These are phyloP conservation scores for Sympetrum striolatum DNA, from an alignment of 2,888 invertebrate genomes.

Conservation along the genomic window DNA sequence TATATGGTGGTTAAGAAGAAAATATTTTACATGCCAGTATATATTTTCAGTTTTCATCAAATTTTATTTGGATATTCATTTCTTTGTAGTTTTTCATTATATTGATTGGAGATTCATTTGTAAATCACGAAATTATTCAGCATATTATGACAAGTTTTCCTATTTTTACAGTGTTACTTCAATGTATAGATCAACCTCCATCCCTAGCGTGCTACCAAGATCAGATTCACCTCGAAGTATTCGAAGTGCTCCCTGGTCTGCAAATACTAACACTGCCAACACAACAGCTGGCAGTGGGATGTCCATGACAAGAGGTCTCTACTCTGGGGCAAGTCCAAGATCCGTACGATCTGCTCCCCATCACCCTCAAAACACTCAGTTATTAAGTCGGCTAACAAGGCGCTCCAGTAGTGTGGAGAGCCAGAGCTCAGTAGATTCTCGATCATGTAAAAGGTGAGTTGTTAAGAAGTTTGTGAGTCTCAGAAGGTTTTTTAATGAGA, in stretches of 20 bases:
- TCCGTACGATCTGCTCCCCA: slow-evolving; percentile 76
- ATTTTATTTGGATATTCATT: not conserved
- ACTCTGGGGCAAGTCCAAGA: slow-evolving; percentile 77
- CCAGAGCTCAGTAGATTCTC: slow-evolving; percentile 86
- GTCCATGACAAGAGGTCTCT: slow-evolving; percentile 66
- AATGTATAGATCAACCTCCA: slow-evolving; percentile 53
- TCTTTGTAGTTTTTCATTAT: not conserved
- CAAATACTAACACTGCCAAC: slow-evolving; percentile 60
- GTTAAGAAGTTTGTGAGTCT: not conserved
- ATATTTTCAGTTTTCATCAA: too few relatives aligned
- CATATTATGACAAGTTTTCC: too few relatives aligned
- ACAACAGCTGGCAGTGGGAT: slow-evolving; percentile 4
- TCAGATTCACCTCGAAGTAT: slow-evolving; percentile 73
- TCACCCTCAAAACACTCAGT: slow-evolving; percentile 48
- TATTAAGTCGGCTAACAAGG: slow-evolving; percentile 56
- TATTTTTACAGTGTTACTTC: slow-evolving; percentile 3
- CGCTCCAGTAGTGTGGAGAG: slow-evolving; percentile 81
- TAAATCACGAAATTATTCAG: not conserved
- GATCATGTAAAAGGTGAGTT: slow-evolving; percentile 74
- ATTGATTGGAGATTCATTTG: not conserved
- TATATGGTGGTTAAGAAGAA: too few relatives aligned
- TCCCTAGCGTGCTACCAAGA: slow-evolving; percentile 51
- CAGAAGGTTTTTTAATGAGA: not conserved
- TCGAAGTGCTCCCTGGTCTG: slow-evolving; percentile 81
- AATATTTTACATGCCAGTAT: too few relatives aligned